These are phyloP conservation scores for Salminus brasiliensis DNA, from an alignment of 2,113 vertebrate genomes.

Conservation along the genomic window DNA sequence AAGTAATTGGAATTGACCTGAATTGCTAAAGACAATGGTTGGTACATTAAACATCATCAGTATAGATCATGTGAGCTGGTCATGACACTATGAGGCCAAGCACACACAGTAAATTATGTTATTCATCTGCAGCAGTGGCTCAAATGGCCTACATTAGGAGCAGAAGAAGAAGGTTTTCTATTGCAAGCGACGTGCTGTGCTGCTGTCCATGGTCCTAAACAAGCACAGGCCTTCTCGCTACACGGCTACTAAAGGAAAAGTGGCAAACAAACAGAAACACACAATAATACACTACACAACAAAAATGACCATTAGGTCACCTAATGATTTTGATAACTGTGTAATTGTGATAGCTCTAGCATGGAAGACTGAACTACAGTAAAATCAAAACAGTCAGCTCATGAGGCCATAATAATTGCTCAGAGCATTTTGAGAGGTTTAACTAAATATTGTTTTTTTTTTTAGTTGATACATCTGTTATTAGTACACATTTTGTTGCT, in stretches of 20 bases:
- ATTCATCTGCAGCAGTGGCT: background rate
- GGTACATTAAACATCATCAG: background rate
- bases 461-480: too few relatives aligned
- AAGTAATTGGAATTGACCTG: background rate
- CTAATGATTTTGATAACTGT: too few relatives aligned
- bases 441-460: too few relatives aligned
- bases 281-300: too few relatives aligned
- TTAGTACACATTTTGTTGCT: too few relatives aligned
- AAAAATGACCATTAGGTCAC: too few relatives aligned
- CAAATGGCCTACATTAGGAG: background rate
- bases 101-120: background rate
- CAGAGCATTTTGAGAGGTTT: too few relatives aligned
- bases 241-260: background rate
- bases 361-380: too few relatives aligned
- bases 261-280: too few relatives aligned
- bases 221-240: background rate
- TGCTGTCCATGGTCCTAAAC: constrained; percentile 31
- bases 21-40: background rate
- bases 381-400: too few relatives aligned
- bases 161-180: background rate
- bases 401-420: too few relatives aligned
- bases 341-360: too few relatives aligned
- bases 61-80: background rate
- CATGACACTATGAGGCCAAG: background rate
- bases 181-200: background rate